Evolutionary conservation across 1,140 invertebrate species (phyloP), one percentile per base, ranked within the genome.

Genomic region (Drosophila pruinosa): DNA sequence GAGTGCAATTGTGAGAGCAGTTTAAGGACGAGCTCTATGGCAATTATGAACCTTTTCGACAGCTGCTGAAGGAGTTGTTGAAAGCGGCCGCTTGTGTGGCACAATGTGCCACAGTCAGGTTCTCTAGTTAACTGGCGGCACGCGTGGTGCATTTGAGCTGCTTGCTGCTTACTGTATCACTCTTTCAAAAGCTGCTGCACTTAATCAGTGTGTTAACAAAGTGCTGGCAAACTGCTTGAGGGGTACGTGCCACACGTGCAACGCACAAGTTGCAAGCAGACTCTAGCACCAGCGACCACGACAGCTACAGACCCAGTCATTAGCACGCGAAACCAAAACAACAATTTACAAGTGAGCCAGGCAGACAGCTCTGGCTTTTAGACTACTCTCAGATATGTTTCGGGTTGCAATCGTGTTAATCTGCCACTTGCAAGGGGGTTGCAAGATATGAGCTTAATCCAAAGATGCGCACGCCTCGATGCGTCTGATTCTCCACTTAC

Each of bases 141-240:
- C 58, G 31, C 34, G 79, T 72, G 73, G 31, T 47, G 34, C 75
- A 65, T 74, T 74, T 75, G 58, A 75, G 76, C 52, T 58, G 72
- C 69, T 83, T 71, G 41, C 47, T 48, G 41, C n/a, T 34, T 12
- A 34, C 4, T 34, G n/a, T 34, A n/a, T 28, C 8, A 2, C 26
- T 28, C 26, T 28, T 28, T 56, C 63, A 73, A 86, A 81, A 8
- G 26, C n/a, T 12, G 81, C 72, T 82, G 69, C 65, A 78, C 78
- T 85, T 75, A 88, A 85, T 85, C 81, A 81, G 73, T 59, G 63
- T 54, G 64, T 57, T 74, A 62, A 63, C 61, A 43, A 52, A 48
- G 59, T 31, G 53, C 34, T 45, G 28, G 65, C 24, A 63, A 57
- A 50, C 45, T 68, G 22, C 50, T 57, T 22, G 53, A 57, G 47